A percentile compares a stretch with the other conserved stretches of the same genome.
Evolutionary conservation across 2,797 vertebrate genomes (phyloP).

Genomic region (Phalanger gymnotis): DNA sequence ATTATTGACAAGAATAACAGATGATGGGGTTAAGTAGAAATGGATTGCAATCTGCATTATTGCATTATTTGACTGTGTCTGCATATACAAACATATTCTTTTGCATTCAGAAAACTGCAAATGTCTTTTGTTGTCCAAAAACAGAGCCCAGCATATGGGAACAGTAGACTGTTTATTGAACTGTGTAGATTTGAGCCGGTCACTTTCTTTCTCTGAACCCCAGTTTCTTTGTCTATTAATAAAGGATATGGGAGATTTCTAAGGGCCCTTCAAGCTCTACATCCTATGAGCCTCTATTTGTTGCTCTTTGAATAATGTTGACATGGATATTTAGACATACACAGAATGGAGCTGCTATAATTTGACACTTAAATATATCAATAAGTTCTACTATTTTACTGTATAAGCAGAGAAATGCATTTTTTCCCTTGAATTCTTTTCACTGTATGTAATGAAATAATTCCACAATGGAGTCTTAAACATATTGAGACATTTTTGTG

Average conservation of each 20-base stretch:
- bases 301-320: neutral
- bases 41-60: neutral
- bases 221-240: neutral
- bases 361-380: slow-evolving; percentile 63
- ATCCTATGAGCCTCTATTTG: neutral
- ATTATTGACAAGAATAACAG: neutral
- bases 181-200: neutral
- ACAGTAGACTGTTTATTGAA: neutral
- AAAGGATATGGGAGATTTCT: neutral
- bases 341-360: slow-evolving; percentile 52
- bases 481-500: slow-evolving; percentile 64
- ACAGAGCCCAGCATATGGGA: neutral
- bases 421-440: slow-evolving; percentile 39
- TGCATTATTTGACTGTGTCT: no score
- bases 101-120: neutral
- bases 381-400: slow-evolving; percentile 49
- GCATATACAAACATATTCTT: neutral
- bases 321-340: slow-evolving; percentile 4
- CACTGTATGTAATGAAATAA: slow-evolving; percentile 26
- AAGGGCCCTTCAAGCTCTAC: neutral
- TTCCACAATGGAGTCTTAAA: slow-evolving; percentile 62
- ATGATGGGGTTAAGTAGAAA: neutral
- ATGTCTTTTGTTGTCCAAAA: neutral
- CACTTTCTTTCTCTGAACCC: neutral
- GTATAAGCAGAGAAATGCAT: slow-evolving; percentile 52